Evolutionary conservation across 2,797 vertebrate species (phyloP), one percentile per base, ranked within the genome.

Genomic region (Pipistrellus kuhlii): DNA sequence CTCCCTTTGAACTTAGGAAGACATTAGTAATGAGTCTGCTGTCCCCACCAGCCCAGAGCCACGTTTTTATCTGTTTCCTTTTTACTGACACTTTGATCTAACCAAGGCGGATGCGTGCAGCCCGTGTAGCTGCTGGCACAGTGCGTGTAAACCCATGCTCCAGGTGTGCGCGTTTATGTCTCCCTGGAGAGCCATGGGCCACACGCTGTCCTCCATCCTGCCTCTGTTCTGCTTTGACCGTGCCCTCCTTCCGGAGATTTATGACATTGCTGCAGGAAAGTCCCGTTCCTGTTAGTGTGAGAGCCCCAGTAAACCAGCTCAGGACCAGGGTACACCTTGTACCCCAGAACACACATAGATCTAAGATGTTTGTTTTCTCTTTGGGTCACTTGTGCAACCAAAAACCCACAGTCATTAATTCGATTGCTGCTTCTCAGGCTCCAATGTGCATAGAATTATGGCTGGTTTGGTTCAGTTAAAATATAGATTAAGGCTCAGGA

Each of bases 171-270:
- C 85, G 73, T 95, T 97, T 90, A 91, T 92, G 62, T 78, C 85
- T 96, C 94, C 96, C 94, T 48, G 3, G 27, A 94, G 95, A 0
- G 0, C 41, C 30, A 75, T 90, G 73, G 93, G 88, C 78, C 87
- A 81, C 77, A 27, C 25, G 46, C 71, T 86, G 83, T 93, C 75
- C 88, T 91, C 66, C 66, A 73, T 59, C 83, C 71, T 81, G 89
- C 94, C 55, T 96, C 80, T 59, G 81, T 48, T 85, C 80, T 94
- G 91, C 82, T 71, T 91, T 86, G 73, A 86, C 75, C 59, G 8
- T 94, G 95, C 46, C 76, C 90, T 95, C 71, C 57, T 96, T 96
- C 92, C 38, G 5, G 62, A 90, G 91, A 97, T 97, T 96, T 88
- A 96, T 69, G 71, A 18, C 59, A 20, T 48, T 1, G 13, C 80